Evolutionary conservation across 2,888 invertebrate genomes (phyloP).

Genomic region (Prosapia bicincta): DNA sequence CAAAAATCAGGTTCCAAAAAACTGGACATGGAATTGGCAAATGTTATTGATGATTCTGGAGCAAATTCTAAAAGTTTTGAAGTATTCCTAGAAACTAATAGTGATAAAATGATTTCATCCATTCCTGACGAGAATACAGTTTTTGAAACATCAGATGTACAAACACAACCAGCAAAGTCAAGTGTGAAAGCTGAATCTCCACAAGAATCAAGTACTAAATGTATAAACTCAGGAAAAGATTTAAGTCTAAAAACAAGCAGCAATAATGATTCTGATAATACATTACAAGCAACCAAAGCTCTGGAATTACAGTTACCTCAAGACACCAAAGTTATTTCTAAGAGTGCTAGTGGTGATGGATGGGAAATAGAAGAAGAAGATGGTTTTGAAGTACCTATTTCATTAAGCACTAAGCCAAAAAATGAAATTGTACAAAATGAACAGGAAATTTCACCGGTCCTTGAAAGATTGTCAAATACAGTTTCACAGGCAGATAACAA

Average conservation of each 20-base stretch:
- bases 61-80: too few relatives aligned
- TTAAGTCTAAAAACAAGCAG: background rate
- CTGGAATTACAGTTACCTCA: conserved; percentile 8
- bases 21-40: background rate
- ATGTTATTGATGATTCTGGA: background rate
- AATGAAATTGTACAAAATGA: conserved; percentile 38
- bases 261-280: background rate
- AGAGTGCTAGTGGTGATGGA: conserved; percentile 31
- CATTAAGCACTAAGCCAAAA: conserved; percentile 15
- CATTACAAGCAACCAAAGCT: background rate
- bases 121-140: background rate
- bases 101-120: background rate
- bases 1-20: conserved; percentile 8
- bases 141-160: background rate
- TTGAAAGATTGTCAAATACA: background rate
- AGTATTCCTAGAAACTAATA: background rate
- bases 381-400: conserved; percentile 43
- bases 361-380: conserved; percentile 46
- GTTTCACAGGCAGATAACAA: background rate
- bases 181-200: background rate
- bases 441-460: background rate
- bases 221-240: background rate
- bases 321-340: background rate
- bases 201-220: background rate
- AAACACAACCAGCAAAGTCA: background rate